Evolutionary conservation across 2,888 invertebrate species (phyloP).

Genomic region (Habrosyne pyritoides): DNA sequence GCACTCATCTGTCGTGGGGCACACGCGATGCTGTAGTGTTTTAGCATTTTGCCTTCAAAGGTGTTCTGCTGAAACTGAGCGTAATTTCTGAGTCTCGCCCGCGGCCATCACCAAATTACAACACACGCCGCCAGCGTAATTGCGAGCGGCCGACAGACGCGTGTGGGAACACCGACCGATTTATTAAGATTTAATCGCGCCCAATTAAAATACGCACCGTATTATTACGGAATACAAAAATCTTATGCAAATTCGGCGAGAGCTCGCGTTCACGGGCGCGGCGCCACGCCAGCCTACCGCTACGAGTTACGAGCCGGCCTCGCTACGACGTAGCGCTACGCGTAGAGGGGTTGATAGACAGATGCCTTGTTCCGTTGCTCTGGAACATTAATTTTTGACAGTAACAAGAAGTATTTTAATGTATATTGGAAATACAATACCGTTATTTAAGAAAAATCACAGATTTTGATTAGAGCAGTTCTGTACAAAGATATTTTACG

Average conservation of each 20-base stretch:
- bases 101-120: constrained; percentile 73
- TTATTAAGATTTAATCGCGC: constrained; percentile 80
- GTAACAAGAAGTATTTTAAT: no score
- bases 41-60: constrained; percentile 43
- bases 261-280: constrained; percentile 22
- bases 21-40: constrained; percentile 60
- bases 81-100: constrained; percentile 71
- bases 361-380: neutral
- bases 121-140: constrained; percentile 71
- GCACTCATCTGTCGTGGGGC: constrained; percentile 46
- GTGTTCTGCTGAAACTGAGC: constrained; percentile 58
- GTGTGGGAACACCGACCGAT: constrained; percentile 75
- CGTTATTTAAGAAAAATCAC: no score
- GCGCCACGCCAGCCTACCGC: constrained; percentile 44
- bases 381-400: neutral
- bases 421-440: neutral
- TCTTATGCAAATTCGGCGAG: constrained; percentile 62
- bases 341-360: constrained; percentile 26
- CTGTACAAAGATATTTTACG: no score
- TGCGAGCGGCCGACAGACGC: constrained; percentile 60
- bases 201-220: constrained; percentile 77
- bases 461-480: no score
- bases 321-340: constrained; percentile 37
- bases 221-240: constrained; percentile 70
- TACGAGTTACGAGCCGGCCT: constrained; percentile 36